Conservation (phyloP, 2,888 invertebrate genomes). For the Holacanthella duospinosa region DNA sequence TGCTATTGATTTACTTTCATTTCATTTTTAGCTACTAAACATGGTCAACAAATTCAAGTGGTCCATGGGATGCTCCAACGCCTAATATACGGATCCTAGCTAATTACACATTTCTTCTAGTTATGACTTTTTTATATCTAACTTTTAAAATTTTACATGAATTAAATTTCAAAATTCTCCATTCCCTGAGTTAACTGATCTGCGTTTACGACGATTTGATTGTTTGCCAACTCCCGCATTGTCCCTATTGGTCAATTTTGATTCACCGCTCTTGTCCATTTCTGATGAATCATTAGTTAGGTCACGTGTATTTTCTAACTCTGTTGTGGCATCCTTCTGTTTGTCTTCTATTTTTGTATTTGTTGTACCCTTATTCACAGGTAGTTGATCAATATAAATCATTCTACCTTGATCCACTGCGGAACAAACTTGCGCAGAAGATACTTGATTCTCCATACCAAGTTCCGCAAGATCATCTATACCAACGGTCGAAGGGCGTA, state of each 20-base stretch:
- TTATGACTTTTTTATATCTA: no score
- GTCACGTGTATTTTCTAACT: neutral
- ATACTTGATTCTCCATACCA: neutral
- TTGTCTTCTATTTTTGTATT: no score
- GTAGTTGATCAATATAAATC: neutral
- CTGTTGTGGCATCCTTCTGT: neutral
- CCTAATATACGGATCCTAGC: slow-evolving; percentile 11
- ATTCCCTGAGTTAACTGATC: neutral
- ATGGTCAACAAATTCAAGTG: slow-evolving; percentile 27
- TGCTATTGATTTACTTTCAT: neutral
- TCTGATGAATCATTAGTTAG: no score
- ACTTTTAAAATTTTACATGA: no score
- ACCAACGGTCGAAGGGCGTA: neutral
- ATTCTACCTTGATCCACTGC: neutral
- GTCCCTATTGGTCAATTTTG: no score
- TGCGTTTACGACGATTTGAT: neutral
- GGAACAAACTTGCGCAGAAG: neutral
- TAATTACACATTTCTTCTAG: no score
- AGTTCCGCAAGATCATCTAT: neutral
- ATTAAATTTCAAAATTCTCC: no score
- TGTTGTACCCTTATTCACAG: neutral
- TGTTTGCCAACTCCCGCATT: neutral
- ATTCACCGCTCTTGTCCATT: no score
- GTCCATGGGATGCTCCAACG: slow-evolving; percentile 20
- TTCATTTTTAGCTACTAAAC: slow-evolving; percentile 22